Evolutionary conservation across 2,888 invertebrate species (phyloP).

Genomic region (Eumerus sabulonum): DNA sequence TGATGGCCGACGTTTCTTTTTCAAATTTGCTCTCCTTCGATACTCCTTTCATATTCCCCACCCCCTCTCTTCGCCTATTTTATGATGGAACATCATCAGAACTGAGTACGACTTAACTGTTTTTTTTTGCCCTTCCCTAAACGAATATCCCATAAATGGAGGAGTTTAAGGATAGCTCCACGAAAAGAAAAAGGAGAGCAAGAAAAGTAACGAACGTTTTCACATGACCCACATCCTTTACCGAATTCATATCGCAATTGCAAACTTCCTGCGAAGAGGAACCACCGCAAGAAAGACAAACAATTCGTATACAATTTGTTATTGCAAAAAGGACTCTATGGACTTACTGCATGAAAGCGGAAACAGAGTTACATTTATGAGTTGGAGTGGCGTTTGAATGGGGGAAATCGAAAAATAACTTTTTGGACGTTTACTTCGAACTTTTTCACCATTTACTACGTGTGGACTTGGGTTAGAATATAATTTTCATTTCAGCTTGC

Average conservation of each 20-base stretch:
- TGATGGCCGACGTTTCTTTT: slow-evolving; percentile 32
- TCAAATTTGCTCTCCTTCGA: not conserved
- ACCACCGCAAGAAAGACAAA: not conserved
- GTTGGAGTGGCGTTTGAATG: no score
- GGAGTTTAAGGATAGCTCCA: not conserved
- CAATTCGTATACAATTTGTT: slow-evolving; percentile 17
- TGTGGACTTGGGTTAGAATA: no score
- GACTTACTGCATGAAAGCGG: slow-evolving; percentile 6
- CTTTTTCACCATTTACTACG: no score
- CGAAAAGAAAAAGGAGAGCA: slow-evolving; percentile 5
- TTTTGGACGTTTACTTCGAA: no score
- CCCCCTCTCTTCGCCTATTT: slow-evolving; percentile 11
- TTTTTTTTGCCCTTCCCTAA: not conserved
- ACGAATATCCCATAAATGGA: not conserved
- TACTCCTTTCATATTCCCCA: slow-evolving; percentile 20
- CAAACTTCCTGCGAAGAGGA: slow-evolving; percentile 28
- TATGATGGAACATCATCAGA: slow-evolving; percentile 33
- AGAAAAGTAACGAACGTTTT: slow-evolving; percentile 15
- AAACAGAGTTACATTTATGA: not conserved
- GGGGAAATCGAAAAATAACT: no score
- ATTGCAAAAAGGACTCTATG: not conserved
- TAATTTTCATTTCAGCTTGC: no score
- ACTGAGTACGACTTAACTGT: slow-evolving; percentile 25
- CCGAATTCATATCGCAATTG: slow-evolving; percentile 52
- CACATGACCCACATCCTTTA: slow-evolving; percentile 57